Evolutionary conservation across 1,140 invertebrate species (phyloP).

Genomic region (Drosophila pseudoobscura): DNA sequence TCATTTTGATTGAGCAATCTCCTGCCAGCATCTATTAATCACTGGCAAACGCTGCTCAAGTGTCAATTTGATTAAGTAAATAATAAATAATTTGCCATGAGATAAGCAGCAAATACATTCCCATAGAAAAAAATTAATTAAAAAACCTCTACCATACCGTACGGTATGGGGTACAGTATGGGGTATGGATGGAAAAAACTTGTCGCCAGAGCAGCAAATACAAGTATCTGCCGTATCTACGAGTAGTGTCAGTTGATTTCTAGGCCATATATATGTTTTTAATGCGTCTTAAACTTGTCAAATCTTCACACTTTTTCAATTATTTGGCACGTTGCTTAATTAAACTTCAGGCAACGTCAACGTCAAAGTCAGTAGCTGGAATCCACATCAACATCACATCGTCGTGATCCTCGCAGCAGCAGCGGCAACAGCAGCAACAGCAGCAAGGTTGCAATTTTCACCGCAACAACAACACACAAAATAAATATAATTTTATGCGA

Average conservation of each 20-base stretch:
- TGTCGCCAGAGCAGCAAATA: conserved; percentile 29
- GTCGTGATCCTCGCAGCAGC: conserved; percentile 14
- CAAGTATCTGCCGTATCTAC: too few species aligned
- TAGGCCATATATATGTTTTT: conserved; percentile 63
- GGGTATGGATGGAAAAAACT: conserved; percentile 28
- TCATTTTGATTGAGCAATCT: conserved; percentile 45
- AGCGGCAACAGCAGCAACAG: background rate
- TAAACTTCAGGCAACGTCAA: conserved; percentile 80
- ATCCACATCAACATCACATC: conserved; percentile 44
- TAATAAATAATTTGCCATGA: conserved; percentile 52
- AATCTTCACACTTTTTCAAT: conserved; percentile 82
- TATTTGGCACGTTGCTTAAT: conserved; percentile 82
- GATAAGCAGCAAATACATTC: conserved; percentile 38
- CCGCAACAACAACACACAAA: conserved; percentile 34
- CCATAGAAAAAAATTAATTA: conserved; percentile 42
- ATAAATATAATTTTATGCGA: conserved; percentile 79
- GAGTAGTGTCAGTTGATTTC: conserved; percentile 45
- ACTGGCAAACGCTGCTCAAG: conserved; percentile 47
- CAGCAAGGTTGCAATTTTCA: conserved; percentile 70
- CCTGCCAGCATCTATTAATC: conserved; percentile 44
- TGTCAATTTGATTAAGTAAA: conserved; percentile 73
- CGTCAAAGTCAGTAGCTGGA: conserved; percentile 69
- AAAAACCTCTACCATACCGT: background rate
- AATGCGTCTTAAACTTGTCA: conserved; percentile 83
- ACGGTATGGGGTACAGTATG: too few species aligned